Evolutionary conservation across 1,140 invertebrate species (phyloP).

Genomic region (Steinernema feltiae): DNA sequence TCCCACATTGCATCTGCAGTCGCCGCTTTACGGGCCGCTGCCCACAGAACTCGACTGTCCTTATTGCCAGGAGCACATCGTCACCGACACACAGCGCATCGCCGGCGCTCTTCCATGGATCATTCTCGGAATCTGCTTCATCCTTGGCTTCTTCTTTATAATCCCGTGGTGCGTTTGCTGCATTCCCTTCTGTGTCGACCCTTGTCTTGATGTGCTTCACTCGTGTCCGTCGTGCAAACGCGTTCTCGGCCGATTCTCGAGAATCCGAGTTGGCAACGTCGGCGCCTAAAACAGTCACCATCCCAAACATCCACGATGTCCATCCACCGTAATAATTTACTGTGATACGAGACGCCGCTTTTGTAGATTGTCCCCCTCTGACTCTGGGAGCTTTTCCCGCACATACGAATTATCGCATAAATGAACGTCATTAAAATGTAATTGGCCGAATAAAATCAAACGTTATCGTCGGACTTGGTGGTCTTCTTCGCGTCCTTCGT

Average conservation of each 20-base stretch:
- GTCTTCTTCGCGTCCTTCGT: too few species aligned
- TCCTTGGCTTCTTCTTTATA: slow-evolving; percentile 49
- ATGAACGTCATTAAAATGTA: too few species aligned
- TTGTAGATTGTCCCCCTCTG: too few species aligned
- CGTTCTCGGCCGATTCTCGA: slow-evolving; percentile 45
- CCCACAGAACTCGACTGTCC: slow-evolving; percentile 53
- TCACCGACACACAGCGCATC: slow-evolving; percentile 42
- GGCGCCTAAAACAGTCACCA: background rate
- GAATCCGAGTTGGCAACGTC: slow-evolving; percentile 26
- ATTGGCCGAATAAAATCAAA: too few species aligned
- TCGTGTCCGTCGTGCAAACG: slow-evolving; percentile 53
- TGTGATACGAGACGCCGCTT: slow-evolving; percentile 2
- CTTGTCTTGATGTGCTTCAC: slow-evolving; percentile 52
- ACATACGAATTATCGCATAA: too few species aligned
- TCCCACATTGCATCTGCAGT: background rate
- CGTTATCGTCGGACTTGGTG: too few species aligned
- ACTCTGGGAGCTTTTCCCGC: too few species aligned
- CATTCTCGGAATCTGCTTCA: slow-evolving; percentile 46
- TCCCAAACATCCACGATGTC: background rate
- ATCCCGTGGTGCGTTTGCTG: slow-evolving; percentile 50
- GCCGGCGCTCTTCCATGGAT: slow-evolving; percentile 48
- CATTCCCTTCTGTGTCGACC: slow-evolving; percentile 51
- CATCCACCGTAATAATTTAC: background rate
- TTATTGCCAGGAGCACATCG: slow-evolving; percentile 45
- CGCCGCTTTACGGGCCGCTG: slow-evolving; percentile 40